These are phyloP conservation scores for Chionis minor DNA, from an alignment of 2,113 vertebrate genomes.

Conservation along the genomic window DNA sequence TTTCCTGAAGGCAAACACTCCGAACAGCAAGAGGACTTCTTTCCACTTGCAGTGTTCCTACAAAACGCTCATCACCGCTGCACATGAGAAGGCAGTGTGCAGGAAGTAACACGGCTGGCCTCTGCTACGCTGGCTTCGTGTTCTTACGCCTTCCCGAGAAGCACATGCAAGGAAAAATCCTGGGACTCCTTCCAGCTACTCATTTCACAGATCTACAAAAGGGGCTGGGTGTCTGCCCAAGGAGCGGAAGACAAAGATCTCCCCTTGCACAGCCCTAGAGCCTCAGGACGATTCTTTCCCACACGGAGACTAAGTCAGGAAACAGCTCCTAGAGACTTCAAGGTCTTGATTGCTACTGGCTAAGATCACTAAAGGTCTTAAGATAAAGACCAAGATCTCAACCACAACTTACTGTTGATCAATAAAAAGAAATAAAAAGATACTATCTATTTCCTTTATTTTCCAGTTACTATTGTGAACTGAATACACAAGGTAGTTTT, in stretches of 20 bases:
- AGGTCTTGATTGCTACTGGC: background rate
- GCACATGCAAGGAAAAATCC: background rate
- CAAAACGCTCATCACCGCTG: accelerated
- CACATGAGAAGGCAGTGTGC: background rate
- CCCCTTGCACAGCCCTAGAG: background rate
- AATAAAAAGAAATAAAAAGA: conserved; percentile 39
- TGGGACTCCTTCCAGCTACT: background rate
- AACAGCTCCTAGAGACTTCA: background rate
- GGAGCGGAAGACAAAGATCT: background rate
- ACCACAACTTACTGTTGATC: background rate
- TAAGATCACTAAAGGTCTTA: background rate
- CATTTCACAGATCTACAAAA: background rate
- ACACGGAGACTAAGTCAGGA: accelerated
- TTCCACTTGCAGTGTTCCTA: background rate
- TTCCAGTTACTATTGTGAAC: background rate
- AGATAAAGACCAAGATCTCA: background rate
- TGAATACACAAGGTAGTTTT: background rate
- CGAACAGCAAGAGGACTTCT: accelerated
- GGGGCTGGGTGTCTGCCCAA: background rate
- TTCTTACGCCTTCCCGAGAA: background rate
- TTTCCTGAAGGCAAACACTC: background rate
- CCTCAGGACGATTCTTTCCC: background rate
- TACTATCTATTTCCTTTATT: background rate
- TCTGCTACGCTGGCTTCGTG: accelerated
- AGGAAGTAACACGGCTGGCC: accelerated